Evolutionary conservation across 1,140 invertebrate genomes (phyloP), one percentile per base, ranked within the genome.

Genomic region (Choristoneura fumiferana): DNA sequence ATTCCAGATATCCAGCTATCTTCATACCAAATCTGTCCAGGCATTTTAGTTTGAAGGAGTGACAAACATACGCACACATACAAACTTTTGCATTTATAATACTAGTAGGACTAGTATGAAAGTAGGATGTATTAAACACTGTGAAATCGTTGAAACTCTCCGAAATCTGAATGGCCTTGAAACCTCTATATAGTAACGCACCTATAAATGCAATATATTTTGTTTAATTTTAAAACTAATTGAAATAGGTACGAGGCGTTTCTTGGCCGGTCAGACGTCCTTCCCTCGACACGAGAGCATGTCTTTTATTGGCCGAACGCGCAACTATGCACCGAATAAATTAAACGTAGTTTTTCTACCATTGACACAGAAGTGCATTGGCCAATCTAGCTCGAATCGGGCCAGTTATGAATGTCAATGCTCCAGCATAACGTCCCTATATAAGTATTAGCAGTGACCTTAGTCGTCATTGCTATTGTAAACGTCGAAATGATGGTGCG

Each of bases 351-450:
- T 85, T 84, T 83, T 85, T 77, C 78, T 84, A 86, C 76, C 84
- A 88, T 85, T 85, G 83, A 88, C 82, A 86, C 81, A 81, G 80
- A 83, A 85, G 74, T 71, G 57, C 67, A 63, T 88, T 88, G 75
- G 82, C 58, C 79, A 86, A 88, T 84, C 68, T 75, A 70, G 78
- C 60, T 69, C 63, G 71, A 84, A 71, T 76, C 78, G 71, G 74
- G 64, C 71, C 78, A 75, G 79, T 79, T 76, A 81, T 78, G 84
- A 87, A 83, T 85, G 81, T 76, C 84, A 81, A 76, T 71, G 76
- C 69, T 75, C 66, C 67, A 82, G 65, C 68, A 65, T 72, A 78
- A 78, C 78, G 63, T 76, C 70, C 62, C 78, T 88, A 87, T 88
- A 88, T 85, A 88, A 88, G 64, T 65, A 60, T 62, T 72, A 60